phyloP scores from a whole-genome alignment of 2,113 vertebrate species.

The Neomonachus schauinslandi region DNA sequence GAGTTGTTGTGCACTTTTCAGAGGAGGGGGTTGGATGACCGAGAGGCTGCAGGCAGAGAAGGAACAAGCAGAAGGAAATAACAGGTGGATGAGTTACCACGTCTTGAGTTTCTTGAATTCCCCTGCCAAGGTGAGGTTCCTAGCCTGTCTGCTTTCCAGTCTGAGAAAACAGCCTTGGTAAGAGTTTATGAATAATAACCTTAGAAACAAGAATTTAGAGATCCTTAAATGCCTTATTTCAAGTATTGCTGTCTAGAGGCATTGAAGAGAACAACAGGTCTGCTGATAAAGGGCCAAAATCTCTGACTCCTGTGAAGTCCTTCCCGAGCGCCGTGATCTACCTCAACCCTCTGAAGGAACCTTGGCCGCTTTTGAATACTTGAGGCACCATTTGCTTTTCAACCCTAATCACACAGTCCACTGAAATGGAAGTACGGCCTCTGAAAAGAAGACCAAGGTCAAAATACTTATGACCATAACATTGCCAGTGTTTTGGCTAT shows the following conservation, averaged over 20 bases:
- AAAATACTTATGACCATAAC: not conserved
- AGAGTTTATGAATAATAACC: not conserved
- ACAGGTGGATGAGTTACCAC: not conserved
- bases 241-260: not conserved
- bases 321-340: not conserved
- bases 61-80: not conserved
- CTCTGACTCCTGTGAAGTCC: not conserved
- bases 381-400: not conserved
- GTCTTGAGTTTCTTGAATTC: not conserved
- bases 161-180: not conserved
- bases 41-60: not conserved
- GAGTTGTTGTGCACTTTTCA: not conserved
- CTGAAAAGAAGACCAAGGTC: not conserved
- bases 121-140: not conserved
- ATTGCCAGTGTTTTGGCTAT: not conserved
- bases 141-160: not conserved
- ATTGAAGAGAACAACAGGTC: not conserved
- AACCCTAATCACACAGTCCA: not conserved
- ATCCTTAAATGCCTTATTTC: not conserved
- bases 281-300: not conserved
- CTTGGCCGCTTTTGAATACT: not conserved
- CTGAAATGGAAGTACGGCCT: not conserved
- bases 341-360: not conserved
- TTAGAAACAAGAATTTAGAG: not conserved
- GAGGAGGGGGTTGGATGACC: not conserved